phyloP scores from a whole-genome alignment of 2,113 vertebrate genomes.

The Pterocles burchelli region DNA sequence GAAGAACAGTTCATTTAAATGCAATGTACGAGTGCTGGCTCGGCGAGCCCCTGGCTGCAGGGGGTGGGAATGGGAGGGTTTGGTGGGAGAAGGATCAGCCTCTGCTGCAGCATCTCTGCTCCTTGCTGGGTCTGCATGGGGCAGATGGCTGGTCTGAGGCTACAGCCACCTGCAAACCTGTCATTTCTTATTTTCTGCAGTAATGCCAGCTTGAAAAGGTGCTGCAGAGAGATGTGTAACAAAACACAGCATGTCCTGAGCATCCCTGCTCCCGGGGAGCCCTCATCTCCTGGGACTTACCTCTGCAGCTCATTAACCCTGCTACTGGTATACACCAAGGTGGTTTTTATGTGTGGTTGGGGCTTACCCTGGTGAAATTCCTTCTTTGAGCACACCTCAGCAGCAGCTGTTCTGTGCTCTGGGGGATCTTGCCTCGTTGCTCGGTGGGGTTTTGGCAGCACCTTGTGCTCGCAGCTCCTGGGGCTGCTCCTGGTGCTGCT shows the following conservation, averaged over 20 bases:
- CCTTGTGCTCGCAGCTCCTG: neutral
- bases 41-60: neutral
- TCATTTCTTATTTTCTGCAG: neutral
- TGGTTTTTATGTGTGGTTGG: neutral
- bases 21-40: neutral
- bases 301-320: neutral
- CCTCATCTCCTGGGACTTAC: accelerated
- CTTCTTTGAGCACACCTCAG: neutral
- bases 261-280: accelerated
- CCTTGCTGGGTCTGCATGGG: neutral
- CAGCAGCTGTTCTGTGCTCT: neutral
- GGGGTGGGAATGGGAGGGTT: neutral
- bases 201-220: neutral
- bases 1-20: neutral
- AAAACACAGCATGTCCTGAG: neutral
- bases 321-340: neutral
- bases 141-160: neutral
- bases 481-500: neutral
- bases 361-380: neutral
- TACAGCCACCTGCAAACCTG: neutral
- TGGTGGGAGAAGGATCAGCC: accelerated
- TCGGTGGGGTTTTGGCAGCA: accelerated
- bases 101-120: neutral
- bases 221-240: neutral
- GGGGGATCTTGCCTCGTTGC: neutral